Evolutionary conservation across 2,797 vertebrate species (phyloP).

Genomic region (Scolopax bukidnonensis): DNA sequence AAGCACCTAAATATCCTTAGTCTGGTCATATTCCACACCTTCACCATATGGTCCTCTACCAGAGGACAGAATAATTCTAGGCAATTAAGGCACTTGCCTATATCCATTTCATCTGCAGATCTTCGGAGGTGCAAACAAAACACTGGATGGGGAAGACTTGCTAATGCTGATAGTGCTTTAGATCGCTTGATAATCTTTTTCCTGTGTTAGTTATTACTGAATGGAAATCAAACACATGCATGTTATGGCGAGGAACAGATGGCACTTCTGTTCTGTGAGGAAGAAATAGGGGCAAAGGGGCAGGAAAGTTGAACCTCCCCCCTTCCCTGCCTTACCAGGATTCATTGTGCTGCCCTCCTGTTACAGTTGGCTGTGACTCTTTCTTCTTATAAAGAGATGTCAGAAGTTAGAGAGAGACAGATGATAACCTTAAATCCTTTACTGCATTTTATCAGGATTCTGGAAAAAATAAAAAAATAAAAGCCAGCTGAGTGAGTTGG

Average conservation of each 20-base stretch:
- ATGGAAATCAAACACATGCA: slow-evolving; percentile 68
- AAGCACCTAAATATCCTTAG: not conserved
- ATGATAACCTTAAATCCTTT: slow-evolving; percentile 69
- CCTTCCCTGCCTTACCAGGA: slow-evolving; percentile 51
- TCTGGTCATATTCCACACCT: slow-evolving; percentile 8
- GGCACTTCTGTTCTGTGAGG: slow-evolving; percentile 72
- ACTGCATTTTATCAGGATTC: slow-evolving; percentile 57
- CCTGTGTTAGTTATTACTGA: slow-evolving; percentile 64
- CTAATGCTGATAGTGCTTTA: slow-evolving; percentile 31
- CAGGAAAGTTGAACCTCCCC: slow-evolving; percentile 65
- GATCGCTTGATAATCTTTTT: slow-evolving; percentile 70
- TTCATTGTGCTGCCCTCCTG: slow-evolving; percentile 72
- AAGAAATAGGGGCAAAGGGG: slow-evolving; percentile 61
- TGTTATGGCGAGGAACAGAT: slow-evolving; percentile 74
- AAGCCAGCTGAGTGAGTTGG: slow-evolving; percentile 41
- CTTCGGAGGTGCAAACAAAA: slow-evolving; percentile 40
- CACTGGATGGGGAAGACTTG: slow-evolving; percentile 9
- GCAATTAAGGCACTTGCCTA: slow-evolving; percentile 24
- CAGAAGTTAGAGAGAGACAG: slow-evolving; percentile 67
- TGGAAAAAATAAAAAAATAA: slow-evolving; percentile 52
- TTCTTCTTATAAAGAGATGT: slow-evolving; percentile 69
- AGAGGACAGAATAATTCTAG: slow-evolving; percentile 6
- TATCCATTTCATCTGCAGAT: slow-evolving; percentile 10
- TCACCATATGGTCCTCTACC: not conserved
- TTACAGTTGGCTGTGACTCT: slow-evolving; percentile 65